phyloP scores from a whole-genome alignment of 2,888 invertebrate genomes.

The Caenorhabditis sp. region DNA sequence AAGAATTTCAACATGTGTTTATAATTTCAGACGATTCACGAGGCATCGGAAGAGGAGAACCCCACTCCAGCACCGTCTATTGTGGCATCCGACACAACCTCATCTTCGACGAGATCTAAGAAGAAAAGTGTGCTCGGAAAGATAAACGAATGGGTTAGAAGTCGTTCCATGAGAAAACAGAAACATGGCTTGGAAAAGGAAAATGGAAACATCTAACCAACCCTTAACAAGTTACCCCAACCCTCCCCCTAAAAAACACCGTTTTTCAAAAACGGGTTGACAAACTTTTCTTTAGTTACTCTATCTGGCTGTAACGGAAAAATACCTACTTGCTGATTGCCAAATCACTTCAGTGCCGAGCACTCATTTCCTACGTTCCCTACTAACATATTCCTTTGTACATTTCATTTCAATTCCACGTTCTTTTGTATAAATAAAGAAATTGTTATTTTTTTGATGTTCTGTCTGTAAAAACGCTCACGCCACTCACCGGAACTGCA shows the following conservation, averaged over 20 bases:
- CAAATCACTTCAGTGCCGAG: neutral
- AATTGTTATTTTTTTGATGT: too few relatives aligned
- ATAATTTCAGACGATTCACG: slow-evolving; percentile 45
- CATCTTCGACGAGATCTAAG: slow-evolving; percentile 41
- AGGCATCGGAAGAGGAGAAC: slow-evolving; percentile 36
- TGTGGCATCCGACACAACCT: slow-evolving; percentile 25
- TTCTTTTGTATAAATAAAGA: too few relatives aligned
- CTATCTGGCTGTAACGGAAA: too few relatives aligned
- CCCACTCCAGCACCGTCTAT: slow-evolving; percentile 26
- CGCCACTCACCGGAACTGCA: too few relatives aligned
- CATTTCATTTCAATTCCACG: too few relatives aligned
- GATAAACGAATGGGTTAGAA: slow-evolving; percentile 54
- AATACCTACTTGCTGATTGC: too few relatives aligned
- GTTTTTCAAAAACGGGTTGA: neutral
- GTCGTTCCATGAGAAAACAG: slow-evolving; percentile 45
- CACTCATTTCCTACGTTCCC: too few relatives aligned
- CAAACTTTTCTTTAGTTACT: neutral
- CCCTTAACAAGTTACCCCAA: too few relatives aligned
- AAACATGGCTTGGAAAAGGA: slow-evolving; percentile 41
- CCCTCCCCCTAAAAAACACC: too few relatives aligned
- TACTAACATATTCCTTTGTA: neutral
- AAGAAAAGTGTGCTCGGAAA: slow-evolving; percentile 43
- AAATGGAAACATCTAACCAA: slow-evolving; percentile 23
- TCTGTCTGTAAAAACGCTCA: too few relatives aligned
- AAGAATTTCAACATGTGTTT: too few relatives aligned